Conservation (phyloP, 2,113 vertebrate genomes). For the Zeus faber region DNA sequence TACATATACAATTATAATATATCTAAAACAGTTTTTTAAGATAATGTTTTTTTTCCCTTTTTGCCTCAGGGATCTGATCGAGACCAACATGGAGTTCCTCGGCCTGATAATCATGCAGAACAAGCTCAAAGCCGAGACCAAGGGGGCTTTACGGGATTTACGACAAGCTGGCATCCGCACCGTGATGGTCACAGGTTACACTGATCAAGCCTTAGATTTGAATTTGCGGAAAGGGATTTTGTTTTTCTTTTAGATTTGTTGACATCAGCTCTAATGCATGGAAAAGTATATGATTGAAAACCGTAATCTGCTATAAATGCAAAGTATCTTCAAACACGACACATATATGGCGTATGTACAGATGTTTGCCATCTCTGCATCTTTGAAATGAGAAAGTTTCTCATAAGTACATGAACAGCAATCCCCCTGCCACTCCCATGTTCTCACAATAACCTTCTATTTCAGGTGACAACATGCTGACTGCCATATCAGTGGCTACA, state of each 20-base stretch:
- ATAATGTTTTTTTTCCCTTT: background rate
- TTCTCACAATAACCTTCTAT: background rate
- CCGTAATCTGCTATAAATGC: no score
- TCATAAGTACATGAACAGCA: no score
- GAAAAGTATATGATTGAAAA: no score
- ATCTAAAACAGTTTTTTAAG: background rate
- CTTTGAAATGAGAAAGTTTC: no score
- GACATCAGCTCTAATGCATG: no score
- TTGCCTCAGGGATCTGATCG: constrained; percentile 83
- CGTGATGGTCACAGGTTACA: constrained; percentile 92
- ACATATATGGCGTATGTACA: no score
- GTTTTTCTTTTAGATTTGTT: no score
- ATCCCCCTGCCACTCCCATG: background rate
- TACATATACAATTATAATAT: background rate
- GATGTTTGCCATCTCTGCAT: no score
- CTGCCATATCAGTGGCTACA: constrained; percentile 93
- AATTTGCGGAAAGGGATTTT: no score
- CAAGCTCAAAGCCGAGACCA: constrained; percentile 91
- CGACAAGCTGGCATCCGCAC: constrained; percentile 90
- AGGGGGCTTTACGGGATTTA: constrained; percentile 84
- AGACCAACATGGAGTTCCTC: constrained; percentile 93
- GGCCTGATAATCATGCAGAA: constrained; percentile 98
- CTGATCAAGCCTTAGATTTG: background rate
- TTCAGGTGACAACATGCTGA: constrained; percentile 95
- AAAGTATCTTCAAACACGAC: no score